A percentile compares a stretch with the other conserved stretches of the same genome.
These are phyloP conservation scores for Drosophila algonquin DNA, from an alignment of 2,888 invertebrate species.

Conservation along the genomic window DNA sequence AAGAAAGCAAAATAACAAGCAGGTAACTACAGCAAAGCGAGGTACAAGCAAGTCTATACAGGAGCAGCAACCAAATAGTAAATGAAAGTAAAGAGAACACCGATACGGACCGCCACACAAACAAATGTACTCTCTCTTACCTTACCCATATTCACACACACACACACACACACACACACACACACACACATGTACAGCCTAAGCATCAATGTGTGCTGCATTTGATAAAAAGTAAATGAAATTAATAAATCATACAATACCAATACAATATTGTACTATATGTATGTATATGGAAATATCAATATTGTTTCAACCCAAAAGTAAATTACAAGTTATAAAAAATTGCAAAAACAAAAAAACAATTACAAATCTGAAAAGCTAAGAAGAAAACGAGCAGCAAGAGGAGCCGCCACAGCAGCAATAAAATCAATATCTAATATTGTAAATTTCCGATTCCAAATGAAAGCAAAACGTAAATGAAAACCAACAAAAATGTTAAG, in stretches of 20 bases:
- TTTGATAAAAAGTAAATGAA: constrained; percentile 65
- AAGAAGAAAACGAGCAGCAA: constrained; percentile 34
- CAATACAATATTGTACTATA: constrained; percentile 27
- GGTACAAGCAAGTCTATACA: constrained; percentile 33
- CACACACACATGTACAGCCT: constrained; percentile 53
- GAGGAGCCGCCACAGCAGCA: constrained; percentile 38
- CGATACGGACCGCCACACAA: constrained; percentile 61
- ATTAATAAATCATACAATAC: constrained; percentile 24
- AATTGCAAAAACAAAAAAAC: too few relatives aligned
- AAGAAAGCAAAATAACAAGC: constrained; percentile 17
- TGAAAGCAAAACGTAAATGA: constrained; percentile 54
- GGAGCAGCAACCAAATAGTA: constrained; percentile 63
- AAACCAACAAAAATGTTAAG: constrained; percentile 69
- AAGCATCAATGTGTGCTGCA: constrained; percentile 72
- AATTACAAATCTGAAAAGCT: constrained; percentile 41
- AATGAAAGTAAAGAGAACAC: constrained; percentile 54
- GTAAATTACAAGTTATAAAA: constrained; percentile 37
- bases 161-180: constrained; percentile 14
- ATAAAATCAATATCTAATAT: constrained; percentile 78
- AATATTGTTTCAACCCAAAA: constrained; percentile 41
- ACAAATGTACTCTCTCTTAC: constrained; percentile 14
- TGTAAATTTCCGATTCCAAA: constrained; percentile 81
- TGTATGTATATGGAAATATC: constrained; percentile 37
- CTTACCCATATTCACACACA: constrained; percentile 6
- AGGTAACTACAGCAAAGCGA: constrained; percentile 41